These are phyloP conservation scores for Junco hyemalis DNA, from an alignment of 2,113 vertebrate species.

Conservation along the genomic window DNA sequence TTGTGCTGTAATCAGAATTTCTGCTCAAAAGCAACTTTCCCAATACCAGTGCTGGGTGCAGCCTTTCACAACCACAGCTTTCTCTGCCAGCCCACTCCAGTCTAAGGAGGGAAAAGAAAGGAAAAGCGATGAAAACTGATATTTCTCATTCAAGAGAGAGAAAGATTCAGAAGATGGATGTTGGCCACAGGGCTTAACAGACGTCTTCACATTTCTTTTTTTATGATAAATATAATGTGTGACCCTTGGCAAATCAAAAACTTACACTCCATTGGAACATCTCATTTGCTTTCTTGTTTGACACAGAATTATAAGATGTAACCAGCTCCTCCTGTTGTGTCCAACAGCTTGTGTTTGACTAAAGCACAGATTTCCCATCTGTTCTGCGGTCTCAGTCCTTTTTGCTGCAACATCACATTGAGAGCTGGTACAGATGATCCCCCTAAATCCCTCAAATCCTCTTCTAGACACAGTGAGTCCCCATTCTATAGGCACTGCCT, in stretches of 20 bases:
- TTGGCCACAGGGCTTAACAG: background rate
- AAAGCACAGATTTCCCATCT: slow-evolving; percentile 47
- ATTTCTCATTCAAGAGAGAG: background rate
- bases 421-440: background rate
- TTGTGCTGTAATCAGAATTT: background rate
- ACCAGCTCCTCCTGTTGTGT: slow-evolving; percentile 24
- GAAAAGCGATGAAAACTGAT: background rate
- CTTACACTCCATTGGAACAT: background rate
- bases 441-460: slow-evolving; percentile 20
- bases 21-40: background rate
- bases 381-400: slow-evolving; percentile 35
- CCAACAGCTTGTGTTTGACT: slow-evolving; percentile 55
- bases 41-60: background rate
- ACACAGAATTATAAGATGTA: slow-evolving; percentile 2
- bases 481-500: background rate
- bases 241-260: background rate
- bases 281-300: slow-evolving; percentile 7
- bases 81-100: background rate
- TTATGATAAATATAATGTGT: background rate
- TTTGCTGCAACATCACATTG: background rate
- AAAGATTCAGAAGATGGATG: background rate
- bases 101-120: background rate
- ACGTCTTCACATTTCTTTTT: background rate
- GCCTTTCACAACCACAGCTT: background rate
- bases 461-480: background rate